Evolutionary conservation across 2,113 vertebrate species (phyloP), one percentile per base, ranked within the genome.

Genomic region (Bagarius yarrelli): DNA sequence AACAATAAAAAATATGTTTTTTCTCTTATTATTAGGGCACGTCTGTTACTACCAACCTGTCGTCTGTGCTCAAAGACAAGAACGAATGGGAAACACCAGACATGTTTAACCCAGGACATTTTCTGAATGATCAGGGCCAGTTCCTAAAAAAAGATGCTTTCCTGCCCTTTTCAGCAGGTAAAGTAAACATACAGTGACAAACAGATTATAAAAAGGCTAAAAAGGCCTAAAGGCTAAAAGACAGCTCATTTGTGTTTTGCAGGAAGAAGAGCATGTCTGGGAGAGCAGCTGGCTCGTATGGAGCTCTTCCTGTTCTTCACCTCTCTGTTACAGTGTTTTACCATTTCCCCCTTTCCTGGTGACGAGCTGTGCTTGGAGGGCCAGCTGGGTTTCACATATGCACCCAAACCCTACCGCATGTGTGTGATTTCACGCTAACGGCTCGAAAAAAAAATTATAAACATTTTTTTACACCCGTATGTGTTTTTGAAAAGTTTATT

Each of bases 71-170:
- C 85, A 88, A 84, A 0, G 93, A 94, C 86, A 90, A 89, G 3
- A 53, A 76, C 0, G 88, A 91, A 80, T 94, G 93, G 92, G 88
- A 92, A 66, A 94, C 91, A 19, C 90, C 93, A 1, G 88, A 93
- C 64, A 87, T 66, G 0, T 95, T 94, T 87, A 94, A 95, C 82
- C 94, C 94, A 0, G 89, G 90, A 67, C 94, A 95, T 78, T 95
- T 95, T 79, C 86, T 94, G 88, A 92, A 94, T 79, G 56, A 76
- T 74, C 91, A 94, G 1, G 91, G 94, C 76, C 88, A 91, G 77
- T 93, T 94, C 85, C 87, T 88, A 85, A 94, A 90, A 76, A 89
- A 73, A 25, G 93, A 93, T 27, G 82, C 90, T 75, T 95, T 95
- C 75, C 64, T 94, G 52, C 91, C 92, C 34, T 95, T 95, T 88